Conservation (phyloP, 2,113 vertebrate genomes). For the Cacatua alba region DNA sequence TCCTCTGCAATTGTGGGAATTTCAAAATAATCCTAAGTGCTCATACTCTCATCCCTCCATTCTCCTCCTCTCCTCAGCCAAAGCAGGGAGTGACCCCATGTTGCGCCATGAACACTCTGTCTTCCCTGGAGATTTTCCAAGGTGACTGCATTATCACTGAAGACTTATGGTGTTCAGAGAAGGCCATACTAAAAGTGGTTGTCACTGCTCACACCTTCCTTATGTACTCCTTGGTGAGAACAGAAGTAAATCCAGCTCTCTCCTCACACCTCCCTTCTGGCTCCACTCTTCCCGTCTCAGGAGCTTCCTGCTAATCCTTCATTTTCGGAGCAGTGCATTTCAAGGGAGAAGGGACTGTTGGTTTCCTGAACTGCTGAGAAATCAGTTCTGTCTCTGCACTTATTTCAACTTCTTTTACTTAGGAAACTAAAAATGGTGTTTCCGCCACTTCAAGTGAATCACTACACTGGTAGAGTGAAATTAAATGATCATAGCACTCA, state of each 20-base stretch:
- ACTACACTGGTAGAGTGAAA: rapidly evolving
- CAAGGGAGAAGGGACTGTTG: rapidly evolving
- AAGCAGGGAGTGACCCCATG: background rate
- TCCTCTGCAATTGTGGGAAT: background rate
- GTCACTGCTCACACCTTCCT: background rate
- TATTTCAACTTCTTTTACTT: background rate
- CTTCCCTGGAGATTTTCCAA: background rate
- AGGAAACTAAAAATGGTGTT: background rate
- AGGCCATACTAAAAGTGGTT: background rate
- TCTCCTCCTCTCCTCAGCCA: rapidly evolving
- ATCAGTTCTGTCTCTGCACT: background rate
- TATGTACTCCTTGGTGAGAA: background rate
- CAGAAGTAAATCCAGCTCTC: background rate
- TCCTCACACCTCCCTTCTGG: background rate
- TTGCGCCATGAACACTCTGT: rapidly evolving
- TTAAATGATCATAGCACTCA: rapidly evolving
- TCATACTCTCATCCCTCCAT: rapidly evolving
- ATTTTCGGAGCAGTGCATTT: background rate
- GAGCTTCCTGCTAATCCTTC: background rate
- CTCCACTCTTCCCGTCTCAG: background rate
- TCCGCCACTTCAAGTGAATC: rapidly evolving
- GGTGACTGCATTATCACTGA: rapidly evolving
- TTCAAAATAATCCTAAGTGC: rapidly evolving
- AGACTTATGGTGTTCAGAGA: background rate
- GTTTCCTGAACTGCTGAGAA: background rate